phyloP scores from a whole-genome alignment of 1,140 invertebrate genomes.

The Branchinecta lynchi region DNA sequence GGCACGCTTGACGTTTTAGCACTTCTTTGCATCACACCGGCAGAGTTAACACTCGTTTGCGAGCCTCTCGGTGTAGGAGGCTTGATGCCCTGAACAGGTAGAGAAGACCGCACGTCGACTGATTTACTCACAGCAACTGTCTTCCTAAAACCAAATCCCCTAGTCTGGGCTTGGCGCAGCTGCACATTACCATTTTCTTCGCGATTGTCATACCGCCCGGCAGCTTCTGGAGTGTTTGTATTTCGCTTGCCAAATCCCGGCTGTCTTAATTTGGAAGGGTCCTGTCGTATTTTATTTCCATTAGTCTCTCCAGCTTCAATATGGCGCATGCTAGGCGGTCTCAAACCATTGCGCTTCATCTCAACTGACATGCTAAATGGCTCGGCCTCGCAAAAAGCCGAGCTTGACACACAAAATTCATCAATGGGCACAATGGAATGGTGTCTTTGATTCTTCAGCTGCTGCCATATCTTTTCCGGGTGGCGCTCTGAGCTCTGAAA shows the following conservation, averaged over 20 bases:
- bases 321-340: background rate
- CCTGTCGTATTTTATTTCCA: background rate
- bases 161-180: background rate
- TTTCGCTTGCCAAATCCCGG: background rate
- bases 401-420: background rate
- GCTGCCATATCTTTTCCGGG: background rate
- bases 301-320: background rate
- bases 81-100: background rate
- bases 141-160: background rate
- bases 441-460: background rate
- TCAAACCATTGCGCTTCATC: background rate
- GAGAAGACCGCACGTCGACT: background rate
- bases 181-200: slow-evolving; percentile 9
- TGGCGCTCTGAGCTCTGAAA: slow-evolving; percentile 2
- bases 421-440: slow-evolving; percentile 2
- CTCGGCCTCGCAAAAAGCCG: background rate
- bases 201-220: background rate
- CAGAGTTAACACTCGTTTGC: background rate
- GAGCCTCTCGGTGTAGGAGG: background rate
- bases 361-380: background rate
- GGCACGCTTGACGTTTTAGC: background rate
- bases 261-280: background rate
- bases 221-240: background rate
- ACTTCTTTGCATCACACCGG: background rate
- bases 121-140: background rate